Percentiles rank a stretch among this genome's conserved stretches.
These are phyloP conservation scores for Oxyruncus cristatus DNA, from an alignment of 2,113 vertebrate genomes.

Conservation along the genomic window DNA sequence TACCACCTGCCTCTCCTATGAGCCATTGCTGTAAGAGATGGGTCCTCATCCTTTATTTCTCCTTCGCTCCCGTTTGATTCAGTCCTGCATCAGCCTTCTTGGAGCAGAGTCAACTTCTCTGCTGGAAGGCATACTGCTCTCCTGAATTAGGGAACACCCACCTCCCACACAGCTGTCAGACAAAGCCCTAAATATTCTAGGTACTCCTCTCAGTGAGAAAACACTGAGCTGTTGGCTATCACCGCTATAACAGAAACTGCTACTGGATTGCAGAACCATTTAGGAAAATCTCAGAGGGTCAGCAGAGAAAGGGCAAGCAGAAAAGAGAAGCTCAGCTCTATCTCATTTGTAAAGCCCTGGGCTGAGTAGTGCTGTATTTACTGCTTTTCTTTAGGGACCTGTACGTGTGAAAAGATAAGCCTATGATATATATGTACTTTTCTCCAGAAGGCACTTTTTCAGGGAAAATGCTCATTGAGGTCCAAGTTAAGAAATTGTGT, in stretches of 20 bases:
- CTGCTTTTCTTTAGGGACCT: not conserved
- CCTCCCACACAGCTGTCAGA: rapidly evolving
- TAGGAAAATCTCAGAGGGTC: not conserved
- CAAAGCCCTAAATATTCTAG: not conserved
- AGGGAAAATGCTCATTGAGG: not conserved
- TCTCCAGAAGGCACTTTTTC: not conserved
- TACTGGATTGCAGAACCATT: not conserved
- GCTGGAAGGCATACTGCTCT: not conserved
- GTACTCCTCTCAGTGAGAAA: not conserved
- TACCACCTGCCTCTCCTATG: not conserved
- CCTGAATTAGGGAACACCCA: not conserved
- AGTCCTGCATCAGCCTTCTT: not conserved
- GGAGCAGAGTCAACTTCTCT: not conserved
- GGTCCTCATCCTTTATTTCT: not conserved
- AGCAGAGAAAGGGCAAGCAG: not conserved
- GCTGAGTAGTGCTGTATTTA: not conserved
- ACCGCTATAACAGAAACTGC: not conserved
- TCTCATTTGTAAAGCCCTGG: not conserved
- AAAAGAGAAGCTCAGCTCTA: not conserved
- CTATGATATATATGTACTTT: rapidly evolving
- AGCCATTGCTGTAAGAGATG: not conserved
- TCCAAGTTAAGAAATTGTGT: not conserved
- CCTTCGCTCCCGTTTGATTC: not conserved
- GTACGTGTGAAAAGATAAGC: rapidly evolving
- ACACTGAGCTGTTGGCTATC: not conserved